Base-by-base conservation (phyloP, 2,797 vertebrate species). In the Poecilia velifera region DNA sequence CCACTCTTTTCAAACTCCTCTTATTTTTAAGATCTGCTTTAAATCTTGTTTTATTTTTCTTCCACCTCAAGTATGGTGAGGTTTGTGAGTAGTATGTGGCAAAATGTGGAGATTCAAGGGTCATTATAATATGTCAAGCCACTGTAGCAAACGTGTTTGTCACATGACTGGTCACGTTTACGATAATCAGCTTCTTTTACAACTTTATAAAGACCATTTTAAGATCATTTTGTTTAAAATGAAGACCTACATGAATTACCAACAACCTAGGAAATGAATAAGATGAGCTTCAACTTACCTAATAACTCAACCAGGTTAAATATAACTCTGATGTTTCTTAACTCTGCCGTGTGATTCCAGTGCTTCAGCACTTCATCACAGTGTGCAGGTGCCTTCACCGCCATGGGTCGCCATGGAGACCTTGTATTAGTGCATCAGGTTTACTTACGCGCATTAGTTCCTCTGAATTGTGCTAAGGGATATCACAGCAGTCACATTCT, bases 91-190 rank as follows among this genome's bases (percentile, higher is more conserved):
- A 43, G 39, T 43, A 43, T 10, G 41, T n/a, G 66, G 66, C 20
- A 70, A 43, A 41, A 43, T 70, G 66, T 43, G 22, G 18, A 66
- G 8, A 4, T 68, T 68, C 22, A 25, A 22, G 25, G 25, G 2
- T 22, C 36, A 6, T 68, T 9, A 22, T 39, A 68, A 22, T 39
- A 68, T 8, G 36, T 0, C 36, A 25, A 68, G 66, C 36, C 39
- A n/a, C 22, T 43, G 28, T 36, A 28, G 43, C 5, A 20, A 75
- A 59, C 34, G 2, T 71, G 28, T 51, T 36, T 43, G 72, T 73
- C 62, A 74, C 28, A 45, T 74, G 39, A 64, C 59, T 74, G n/a
- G 18, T 78, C 6, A 73, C 57, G n/a, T 64, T 64, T 74, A 22
- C 39, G 3, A 34, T 74, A 51, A 66, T 18, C 71, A 22, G 46